phyloP scores from a whole-genome alignment of 2,797 vertebrate genomes.

The Danionella dracula region DNA sequence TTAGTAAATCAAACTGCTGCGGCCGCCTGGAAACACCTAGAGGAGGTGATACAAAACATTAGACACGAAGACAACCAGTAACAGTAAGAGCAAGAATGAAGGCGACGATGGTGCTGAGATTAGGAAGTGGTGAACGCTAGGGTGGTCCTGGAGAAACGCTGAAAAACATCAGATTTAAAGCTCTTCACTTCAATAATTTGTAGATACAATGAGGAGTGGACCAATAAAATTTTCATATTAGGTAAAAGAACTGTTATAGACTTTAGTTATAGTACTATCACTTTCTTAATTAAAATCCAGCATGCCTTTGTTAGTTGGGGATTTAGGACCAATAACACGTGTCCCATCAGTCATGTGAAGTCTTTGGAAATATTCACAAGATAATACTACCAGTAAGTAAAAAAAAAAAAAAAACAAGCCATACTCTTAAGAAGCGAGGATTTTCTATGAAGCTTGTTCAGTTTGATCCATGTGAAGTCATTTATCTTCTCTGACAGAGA shows the following conservation, averaged over 20 bases:
- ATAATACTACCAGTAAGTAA: slow-evolving; percentile 43
- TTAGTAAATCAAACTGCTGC: slow-evolving; percentile 52
- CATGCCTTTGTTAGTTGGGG: not conserved
- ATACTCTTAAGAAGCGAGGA: slow-evolving; percentile 29
- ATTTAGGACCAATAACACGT: slow-evolving; percentile 10
- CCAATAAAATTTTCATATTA: too few species aligned
- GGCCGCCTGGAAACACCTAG: slow-evolving; percentile 23
- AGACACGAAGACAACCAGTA: slow-evolving; percentile 45
- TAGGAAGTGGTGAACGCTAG: not conserved
- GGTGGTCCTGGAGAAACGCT: slow-evolving; percentile 9
- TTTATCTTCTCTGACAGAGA: slow-evolving; percentile 27
- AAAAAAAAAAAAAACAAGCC: slow-evolving; percentile 42
- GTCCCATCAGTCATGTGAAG: slow-evolving; percentile 12
- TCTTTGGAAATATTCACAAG: slow-evolving; percentile 31
- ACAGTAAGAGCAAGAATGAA: slow-evolving; percentile 36
- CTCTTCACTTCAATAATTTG: not conserved
- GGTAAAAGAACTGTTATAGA: too few species aligned
- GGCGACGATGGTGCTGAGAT: not conserved
- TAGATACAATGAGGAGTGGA: too few species aligned
- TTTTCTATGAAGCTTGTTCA: slow-evolving; percentile 35
- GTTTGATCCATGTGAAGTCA: slow-evolving; percentile 11
- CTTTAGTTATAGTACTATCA: too few species aligned
- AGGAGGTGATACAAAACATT: slow-evolving; percentile 54
- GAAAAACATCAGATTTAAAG: not conserved
- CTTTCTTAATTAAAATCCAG: not conserved